Evolutionary conservation across 2,888 invertebrate genomes (phyloP).

Genomic region (Diachrysia chrysitis): DNA sequence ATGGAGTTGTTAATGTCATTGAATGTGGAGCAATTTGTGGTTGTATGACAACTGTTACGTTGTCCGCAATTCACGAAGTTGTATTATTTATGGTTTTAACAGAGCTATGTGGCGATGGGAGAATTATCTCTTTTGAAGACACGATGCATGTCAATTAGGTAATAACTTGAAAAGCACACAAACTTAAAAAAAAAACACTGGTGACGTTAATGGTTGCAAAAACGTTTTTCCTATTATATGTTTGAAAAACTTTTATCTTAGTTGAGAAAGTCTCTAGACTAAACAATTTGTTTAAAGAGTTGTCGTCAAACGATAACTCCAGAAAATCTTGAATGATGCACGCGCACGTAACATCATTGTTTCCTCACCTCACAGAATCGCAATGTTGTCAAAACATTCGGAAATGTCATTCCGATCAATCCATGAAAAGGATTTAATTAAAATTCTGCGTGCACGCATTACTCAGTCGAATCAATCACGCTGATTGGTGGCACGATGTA

Average conservation of each 20-base stretch:
- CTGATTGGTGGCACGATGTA: slow-evolving; percentile 77
- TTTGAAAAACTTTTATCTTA: background rate
- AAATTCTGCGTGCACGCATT: slow-evolving; percentile 66
- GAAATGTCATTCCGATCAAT: slow-evolving; percentile 40
- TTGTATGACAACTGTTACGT: slow-evolving; percentile 13
- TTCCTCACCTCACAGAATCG: slow-evolving; percentile 39
- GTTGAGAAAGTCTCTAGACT: background rate
- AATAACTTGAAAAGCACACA: too few species aligned
- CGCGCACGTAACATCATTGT: slow-evolving; percentile 32
- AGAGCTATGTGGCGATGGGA: background rate
- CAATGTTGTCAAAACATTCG: slow-evolving; percentile 50
- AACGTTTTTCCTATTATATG: too few species aligned
- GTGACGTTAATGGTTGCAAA: too few species aligned
- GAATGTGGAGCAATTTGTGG: slow-evolving; percentile 36
- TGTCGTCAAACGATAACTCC: slow-evolving; percentile 21
- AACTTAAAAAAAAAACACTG: too few species aligned
- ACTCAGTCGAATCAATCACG: slow-evolving; percentile 75
- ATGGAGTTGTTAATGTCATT: slow-evolving; percentile 15
- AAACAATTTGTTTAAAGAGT: background rate
- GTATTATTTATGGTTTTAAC: background rate
- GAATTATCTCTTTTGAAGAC: background rate
- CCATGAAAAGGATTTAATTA: slow-evolving; percentile 61
- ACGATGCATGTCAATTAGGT: too few species aligned
- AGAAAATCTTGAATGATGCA: slow-evolving; percentile 32
- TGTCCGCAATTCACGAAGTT: background rate